Evolutionary conservation across 92 coral and sea anemone species (phyloP).

Genomic region (Umimayanthus chanpuru): DNA sequence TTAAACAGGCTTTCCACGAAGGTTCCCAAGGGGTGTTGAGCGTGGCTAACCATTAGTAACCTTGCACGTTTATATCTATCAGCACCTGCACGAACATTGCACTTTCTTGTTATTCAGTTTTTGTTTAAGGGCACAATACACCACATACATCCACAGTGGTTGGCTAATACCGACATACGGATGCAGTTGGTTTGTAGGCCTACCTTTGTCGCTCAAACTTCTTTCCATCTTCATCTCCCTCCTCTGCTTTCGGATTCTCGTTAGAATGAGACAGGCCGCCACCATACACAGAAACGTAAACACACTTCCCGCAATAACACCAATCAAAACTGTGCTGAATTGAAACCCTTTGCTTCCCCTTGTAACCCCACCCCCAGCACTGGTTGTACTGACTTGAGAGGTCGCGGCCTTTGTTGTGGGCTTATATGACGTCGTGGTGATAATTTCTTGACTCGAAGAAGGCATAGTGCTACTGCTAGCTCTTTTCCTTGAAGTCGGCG

Average conservation of each 20-base stretch:
- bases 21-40: no score
- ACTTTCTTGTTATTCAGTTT: no score
- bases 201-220: slow-evolving; percentile 25
- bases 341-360: neutral
- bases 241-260: slow-evolving; percentile 22
- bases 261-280: slow-evolving; percentile 16
- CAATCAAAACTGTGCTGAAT: slow-evolving; percentile 9
- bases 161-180: no score
- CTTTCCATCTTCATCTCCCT: slow-evolving; percentile 4
- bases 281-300: slow-evolving; percentile 32
- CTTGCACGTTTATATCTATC: no score
- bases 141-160: no score
- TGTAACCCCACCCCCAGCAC: neutral
- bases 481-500: neutral
- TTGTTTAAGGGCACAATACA: no score
- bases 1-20: no score
- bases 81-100: no score
- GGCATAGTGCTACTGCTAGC: neutral
- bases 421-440: neutral
- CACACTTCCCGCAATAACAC: slow-evolving; percentile 27
- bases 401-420: neutral
- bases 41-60: no score
- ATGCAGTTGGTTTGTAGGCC: neutral
- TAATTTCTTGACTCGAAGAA: neutral
- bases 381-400: neutral